A percentile compares a stretch with the other conserved stretches of the same genome.
These are phyloP conservation scores for Agapornis roseicollis DNA, from an alignment of 2,113 vertebrate species.

Conservation along the genomic window DNA sequence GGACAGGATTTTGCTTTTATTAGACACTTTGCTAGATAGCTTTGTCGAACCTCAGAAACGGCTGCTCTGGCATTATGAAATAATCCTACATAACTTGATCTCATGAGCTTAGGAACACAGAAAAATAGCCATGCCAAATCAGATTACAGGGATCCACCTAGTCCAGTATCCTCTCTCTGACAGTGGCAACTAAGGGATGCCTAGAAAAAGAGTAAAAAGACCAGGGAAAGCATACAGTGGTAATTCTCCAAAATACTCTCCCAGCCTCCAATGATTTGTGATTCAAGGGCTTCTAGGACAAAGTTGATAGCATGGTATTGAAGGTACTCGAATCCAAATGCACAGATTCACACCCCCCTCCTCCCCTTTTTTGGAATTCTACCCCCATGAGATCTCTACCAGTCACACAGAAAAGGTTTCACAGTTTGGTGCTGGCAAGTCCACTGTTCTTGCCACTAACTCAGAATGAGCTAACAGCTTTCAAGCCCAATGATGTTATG, in stretches of 20 bases:
- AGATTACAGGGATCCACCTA: constrained; percentile 64
- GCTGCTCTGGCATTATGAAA: constrained; percentile 58
- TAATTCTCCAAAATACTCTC: constrained; percentile 52
- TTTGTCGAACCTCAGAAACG: constrained; percentile 55
- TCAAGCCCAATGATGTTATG: constrained; percentile 43
- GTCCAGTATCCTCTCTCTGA: constrained; percentile 51
- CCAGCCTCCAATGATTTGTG: constrained; percentile 32
- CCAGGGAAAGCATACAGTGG: constrained; percentile 48
- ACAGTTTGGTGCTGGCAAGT: constrained; percentile 63
- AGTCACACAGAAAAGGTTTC: constrained; percentile 47
- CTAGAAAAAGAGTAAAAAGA: constrained; percentile 29
- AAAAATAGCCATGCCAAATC: constrained; percentile 70
- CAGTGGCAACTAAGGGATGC: constrained; percentile 50
- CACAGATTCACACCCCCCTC: constrained; percentile 28
- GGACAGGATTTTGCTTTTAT: constrained; percentile 64
- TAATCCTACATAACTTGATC: constrained; percentile 62
- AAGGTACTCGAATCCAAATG: constrained; percentile 46
- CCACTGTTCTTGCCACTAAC: constrained; percentile 51
- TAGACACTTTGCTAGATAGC: constrained; percentile 64
- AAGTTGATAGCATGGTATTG: background rate
- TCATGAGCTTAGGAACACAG: constrained; percentile 61
- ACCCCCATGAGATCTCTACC: constrained; percentile 28
- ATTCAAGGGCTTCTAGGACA: constrained; percentile 58
- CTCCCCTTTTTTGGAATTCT: background rate
- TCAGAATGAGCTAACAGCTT: constrained; percentile 50